phyloP scores from a whole-genome alignment of 2,888 invertebrate genomes.

The Amiota communis region DNA sequence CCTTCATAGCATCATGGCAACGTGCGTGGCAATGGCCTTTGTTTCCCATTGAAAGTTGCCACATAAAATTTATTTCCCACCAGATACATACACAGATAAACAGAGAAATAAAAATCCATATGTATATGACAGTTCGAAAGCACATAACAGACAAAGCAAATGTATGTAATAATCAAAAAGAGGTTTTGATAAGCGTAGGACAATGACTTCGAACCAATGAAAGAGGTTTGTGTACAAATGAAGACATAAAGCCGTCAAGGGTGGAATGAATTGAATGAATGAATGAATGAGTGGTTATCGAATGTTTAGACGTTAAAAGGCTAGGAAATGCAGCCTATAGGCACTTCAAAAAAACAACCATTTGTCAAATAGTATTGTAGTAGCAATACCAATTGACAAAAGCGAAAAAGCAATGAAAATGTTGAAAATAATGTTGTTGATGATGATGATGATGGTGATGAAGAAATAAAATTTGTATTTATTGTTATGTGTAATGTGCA shows the following conservation, averaged over 20 bases:
- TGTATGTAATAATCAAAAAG: neutral
- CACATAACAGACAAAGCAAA: no score
- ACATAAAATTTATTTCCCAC: neutral
- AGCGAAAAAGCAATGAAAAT: constrained; percentile 23
- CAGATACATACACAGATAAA: neutral
- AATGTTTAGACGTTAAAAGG: neutral
- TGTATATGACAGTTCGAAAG: no score
- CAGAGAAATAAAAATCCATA: neutral
- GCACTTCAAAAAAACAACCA: constrained; percentile 18
- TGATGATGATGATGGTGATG: constrained; percentile 31
- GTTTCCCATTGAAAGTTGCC: neutral
- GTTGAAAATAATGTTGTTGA: neutral
- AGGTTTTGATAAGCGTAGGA: neutral
- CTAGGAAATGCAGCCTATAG: neutral
- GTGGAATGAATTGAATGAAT: neutral
- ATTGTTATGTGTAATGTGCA: constrained; percentile 6
- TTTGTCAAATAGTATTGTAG: constrained; percentile 35
- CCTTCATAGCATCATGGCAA: neutral
- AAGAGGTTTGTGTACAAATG: neutral
- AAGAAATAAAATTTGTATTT: constrained; percentile 37
- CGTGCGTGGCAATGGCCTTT: no score
- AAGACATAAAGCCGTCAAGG: constrained; percentile 5
- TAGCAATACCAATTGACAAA: constrained; percentile 34
- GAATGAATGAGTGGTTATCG: neutral
- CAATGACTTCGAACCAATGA: constrained; percentile 1